Base-by-base conservation (phyloP, 2,113 vertebrate species). In the Ramphastos sulfuratus region DNA sequence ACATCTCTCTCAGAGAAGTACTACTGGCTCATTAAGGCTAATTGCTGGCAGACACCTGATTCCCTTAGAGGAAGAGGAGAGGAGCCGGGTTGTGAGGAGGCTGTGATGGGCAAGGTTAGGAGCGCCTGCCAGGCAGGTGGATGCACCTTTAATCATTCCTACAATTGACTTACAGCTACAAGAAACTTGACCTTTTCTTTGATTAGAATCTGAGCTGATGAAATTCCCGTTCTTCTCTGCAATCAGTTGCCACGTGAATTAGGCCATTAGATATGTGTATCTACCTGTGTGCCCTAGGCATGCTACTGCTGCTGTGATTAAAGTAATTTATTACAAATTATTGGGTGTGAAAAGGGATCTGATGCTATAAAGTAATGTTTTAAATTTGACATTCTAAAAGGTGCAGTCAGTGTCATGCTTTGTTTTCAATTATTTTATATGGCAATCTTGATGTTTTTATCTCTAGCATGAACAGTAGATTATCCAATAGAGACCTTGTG, bases 111-210 rank as follows among this genome's bases (percentile, higher is more conserved):
- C 4, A 21, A 72, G 66, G 46, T 44, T 65, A 44, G 93, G n/a
- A 90, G 66, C 0, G 0, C 85, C 87, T 95, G 67, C 74, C 50
- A 91, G 86, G 90, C 89, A 95, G 95, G 76, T 94, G 88, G 61
- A 76, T 93, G 92, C 89, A 93, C 82, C 91, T 95, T 90, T 94
- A 94, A 94, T 96, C 91, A 94, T 88, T 90, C 69, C 78, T 71
- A 37, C 85, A 94, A 90, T 95, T 93, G 86, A 92, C 84, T 93
- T 81, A 15, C 7, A 84, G 71, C 93, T 85, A 75, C 76, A 83
- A 92, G 87, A 95, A 91, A 85, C 87, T 92, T 96, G 95, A 96
- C 90, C 92, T 96, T 90, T 96, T 86, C 76, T 95, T 93, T 95
- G 92, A 97, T 96, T 94, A 90, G 90, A 96, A 94, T 87, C 85